A percentile compares a stretch with the other conserved stretches of the same genome.
These are phyloP conservation scores for Capreolus pygargus DNA, from an alignment of 2,113 vertebrate species.

Conservation along the genomic window DNA sequence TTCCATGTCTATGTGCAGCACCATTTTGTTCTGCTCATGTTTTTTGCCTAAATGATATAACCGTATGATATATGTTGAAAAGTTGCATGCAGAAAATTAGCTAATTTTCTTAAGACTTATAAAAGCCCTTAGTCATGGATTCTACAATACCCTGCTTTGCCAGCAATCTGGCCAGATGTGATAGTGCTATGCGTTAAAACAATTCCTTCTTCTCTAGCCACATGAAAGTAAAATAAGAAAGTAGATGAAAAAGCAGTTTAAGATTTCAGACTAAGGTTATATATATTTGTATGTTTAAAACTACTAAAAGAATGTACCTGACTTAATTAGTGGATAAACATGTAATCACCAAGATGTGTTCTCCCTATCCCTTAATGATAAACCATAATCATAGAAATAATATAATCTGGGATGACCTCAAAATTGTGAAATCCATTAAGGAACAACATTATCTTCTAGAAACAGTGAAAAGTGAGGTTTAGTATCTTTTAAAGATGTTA, in stretches of 20 bases:
- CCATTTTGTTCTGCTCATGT: background rate
- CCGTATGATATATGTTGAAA: background rate
- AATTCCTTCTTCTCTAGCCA: background rate
- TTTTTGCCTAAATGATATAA: background rate
- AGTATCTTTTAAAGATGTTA: background rate
- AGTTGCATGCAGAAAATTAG: background rate
- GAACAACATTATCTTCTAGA: background rate
- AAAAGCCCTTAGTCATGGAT: background rate
- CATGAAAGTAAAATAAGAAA: background rate
- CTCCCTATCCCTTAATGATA: background rate
- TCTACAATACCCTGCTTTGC: background rate
- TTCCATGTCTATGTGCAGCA: background rate
- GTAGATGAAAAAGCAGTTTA: background rate
- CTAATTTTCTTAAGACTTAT: background rate
- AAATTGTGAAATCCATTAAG: background rate
- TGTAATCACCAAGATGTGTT: background rate
- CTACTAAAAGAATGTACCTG: background rate
- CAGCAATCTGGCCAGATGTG: background rate
- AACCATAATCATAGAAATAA: background rate
- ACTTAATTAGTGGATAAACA: background rate
- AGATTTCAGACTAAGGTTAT: background rate
- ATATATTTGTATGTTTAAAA: background rate
- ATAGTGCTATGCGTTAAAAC: background rate
- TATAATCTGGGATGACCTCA: background rate
- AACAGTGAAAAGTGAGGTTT: conserved; percentile 6